phyloP scores from a whole-genome alignment of 2,888 invertebrate species.

The Athetis lepigone region DNA sequence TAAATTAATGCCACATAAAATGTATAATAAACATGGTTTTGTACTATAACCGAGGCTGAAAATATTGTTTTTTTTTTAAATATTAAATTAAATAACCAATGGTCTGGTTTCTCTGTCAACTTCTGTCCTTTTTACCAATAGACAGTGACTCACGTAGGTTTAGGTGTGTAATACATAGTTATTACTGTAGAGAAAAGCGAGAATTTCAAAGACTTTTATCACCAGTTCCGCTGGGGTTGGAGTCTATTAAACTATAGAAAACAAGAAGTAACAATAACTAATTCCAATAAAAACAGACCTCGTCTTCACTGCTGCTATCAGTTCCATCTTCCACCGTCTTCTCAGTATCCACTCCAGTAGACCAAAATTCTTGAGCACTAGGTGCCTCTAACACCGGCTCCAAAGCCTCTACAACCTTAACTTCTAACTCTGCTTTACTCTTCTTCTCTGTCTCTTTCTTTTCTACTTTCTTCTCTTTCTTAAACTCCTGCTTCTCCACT shows the following conservation, averaged over 20 bases:
- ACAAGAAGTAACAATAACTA: background rate
- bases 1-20: too few relatives aligned
- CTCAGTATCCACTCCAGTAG: constrained; percentile 58
- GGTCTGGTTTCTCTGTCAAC: too few relatives aligned
- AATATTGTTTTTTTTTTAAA: too few relatives aligned
- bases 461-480: constrained; percentile 60
- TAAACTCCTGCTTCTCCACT: constrained; percentile 61
- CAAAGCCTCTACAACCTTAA: constrained; percentile 71
- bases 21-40: too few relatives aligned
- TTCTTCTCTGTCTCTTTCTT: constrained; percentile 57
- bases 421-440: constrained; percentile 39
- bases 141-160: too few relatives aligned
- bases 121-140: too few relatives aligned
- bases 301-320: constrained; percentile 84
- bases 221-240: too few relatives aligned
- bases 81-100: too few relatives aligned
- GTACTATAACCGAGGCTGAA: too few relatives aligned
- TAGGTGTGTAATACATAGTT: too few relatives aligned
- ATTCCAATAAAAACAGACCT: constrained; percentile 78
- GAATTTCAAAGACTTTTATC: too few relatives aligned
- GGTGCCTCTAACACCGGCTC: constrained; percentile 80
- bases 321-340: constrained; percentile 68
- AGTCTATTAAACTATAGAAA: background rate
- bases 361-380: constrained; percentile 85
- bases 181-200: too few relatives aligned